phyloP scores from a whole-genome alignment of 2,797 vertebrate species.

The Eulemur mongoz region DNA sequence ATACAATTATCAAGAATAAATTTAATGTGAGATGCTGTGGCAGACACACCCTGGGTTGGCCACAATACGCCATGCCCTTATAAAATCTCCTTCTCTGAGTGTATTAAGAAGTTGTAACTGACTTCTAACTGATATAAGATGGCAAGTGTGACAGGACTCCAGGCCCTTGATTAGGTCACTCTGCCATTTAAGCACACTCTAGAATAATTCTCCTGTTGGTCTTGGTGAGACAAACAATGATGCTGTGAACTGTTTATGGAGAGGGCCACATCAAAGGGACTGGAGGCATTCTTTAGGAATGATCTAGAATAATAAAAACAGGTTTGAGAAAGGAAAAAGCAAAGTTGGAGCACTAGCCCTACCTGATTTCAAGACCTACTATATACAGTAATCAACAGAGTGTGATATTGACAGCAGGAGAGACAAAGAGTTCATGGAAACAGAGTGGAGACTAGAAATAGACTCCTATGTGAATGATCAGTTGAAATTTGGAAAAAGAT shows the following conservation, averaged over 20 bases:
- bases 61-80: neutral
- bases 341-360: neutral
- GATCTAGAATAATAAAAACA: neutral
- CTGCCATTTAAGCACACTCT: neutral
- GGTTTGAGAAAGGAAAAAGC: neutral
- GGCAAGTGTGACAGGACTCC: neutral
- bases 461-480: neutral
- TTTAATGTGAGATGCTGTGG: neutral
- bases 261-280: neutral
- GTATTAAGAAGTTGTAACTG: neutral
- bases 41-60: neutral
- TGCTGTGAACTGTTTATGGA: neutral
- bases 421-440: neutral
- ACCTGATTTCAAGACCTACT: neutral
- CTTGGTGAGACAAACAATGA: neutral
- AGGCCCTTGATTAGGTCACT: neutral
- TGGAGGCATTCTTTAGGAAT: neutral
- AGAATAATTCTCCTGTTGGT: neutral
- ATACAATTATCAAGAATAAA: neutral
- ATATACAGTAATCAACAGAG: neutral
- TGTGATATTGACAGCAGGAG: neutral
- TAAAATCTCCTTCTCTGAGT: neutral
- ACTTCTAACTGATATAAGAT: neutral
- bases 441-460: neutral
- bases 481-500: neutral